phyloP scores from a whole-genome alignment of 2,797 vertebrate species.

The Enteromius thamalakanensis region DNA sequence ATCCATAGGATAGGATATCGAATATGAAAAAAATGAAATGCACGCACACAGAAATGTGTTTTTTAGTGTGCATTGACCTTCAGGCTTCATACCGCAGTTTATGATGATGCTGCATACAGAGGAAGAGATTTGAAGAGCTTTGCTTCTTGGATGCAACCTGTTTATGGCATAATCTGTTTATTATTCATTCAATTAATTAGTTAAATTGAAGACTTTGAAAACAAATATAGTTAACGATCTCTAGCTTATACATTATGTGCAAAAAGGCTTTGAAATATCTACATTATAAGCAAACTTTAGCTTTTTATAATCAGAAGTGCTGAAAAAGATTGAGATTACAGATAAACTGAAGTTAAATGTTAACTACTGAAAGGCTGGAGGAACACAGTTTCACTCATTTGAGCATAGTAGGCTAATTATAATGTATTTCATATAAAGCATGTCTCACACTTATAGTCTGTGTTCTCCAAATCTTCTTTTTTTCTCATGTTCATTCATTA shows the following conservation, averaged over 20 bases:
- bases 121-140: not conserved
- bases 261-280: not conserved
- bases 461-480: no score
- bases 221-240: not conserved
- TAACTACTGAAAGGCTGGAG: no score
- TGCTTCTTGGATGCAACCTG: not conserved
- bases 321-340: no score
- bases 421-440: not conserved
- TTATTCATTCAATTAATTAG: not conserved
- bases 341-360: no score
- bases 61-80: no score
- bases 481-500: not conserved
- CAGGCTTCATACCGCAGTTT: not conserved
- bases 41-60: no score
- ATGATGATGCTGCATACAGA: not conserved
- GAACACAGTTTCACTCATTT: no score
- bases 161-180: not conserved
- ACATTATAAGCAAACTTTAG: not conserved
- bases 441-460: no score
- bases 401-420: no score
- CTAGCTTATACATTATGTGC: not conserved
- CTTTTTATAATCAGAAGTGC: no score
- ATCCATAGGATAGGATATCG: no score
- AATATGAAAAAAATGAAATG: no score
- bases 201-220: not conserved